Base-by-base conservation (phyloP, 2,113 vertebrate species). In the Atrichornis clamosus region DNA sequence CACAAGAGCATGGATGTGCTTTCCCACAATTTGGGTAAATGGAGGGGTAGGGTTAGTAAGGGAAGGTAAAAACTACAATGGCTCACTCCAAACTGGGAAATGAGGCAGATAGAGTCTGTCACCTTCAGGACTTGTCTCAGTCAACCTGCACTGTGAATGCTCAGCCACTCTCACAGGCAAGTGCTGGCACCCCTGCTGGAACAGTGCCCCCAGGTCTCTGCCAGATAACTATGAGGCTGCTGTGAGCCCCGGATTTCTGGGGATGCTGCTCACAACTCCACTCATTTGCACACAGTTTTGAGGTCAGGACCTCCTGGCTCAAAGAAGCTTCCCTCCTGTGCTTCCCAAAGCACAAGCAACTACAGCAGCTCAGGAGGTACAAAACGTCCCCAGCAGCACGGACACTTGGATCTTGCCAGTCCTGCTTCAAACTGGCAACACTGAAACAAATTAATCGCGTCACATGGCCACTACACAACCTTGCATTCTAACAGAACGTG, bases 201-300 rank as follows among this genome's bases (percentile, higher is more conserved):
- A 37, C 22, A 35, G 9, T 6, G 33, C 4, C n/a, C 18, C 26
- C 0, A 0, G 20, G 15, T 24, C 41, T 22, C 13, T 46, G 50
- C 30, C 47, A 49, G 41, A 3, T 19, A 83, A 74, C 18, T 33
- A 6, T 4, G 12, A 84, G 39, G 27, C 56, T 75, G 56, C 20
- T 39, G 35, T 28, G 16, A 94, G 50, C 50, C 50, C 60, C 53
- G 50, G 24, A 21, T 27, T 84, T 46, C 53, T 30, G 32, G 16
- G 42, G 16, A 56, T 62, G 55, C 46, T 75, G 32, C 46, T 84
- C 44, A 13, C 20, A 75, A 52, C 21, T 58, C 42, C 4, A 13
- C 17, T 44, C 47, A 22, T 15, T 20, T 13, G 3, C 15, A 62
- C 9, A 7, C 11, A 20, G 41, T 4, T 78, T 32, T n/a, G 42